Evolutionary conservation across 2,113 vertebrate species (phyloP).

Genomic region (Cephalopholis sonnerati): DNA sequence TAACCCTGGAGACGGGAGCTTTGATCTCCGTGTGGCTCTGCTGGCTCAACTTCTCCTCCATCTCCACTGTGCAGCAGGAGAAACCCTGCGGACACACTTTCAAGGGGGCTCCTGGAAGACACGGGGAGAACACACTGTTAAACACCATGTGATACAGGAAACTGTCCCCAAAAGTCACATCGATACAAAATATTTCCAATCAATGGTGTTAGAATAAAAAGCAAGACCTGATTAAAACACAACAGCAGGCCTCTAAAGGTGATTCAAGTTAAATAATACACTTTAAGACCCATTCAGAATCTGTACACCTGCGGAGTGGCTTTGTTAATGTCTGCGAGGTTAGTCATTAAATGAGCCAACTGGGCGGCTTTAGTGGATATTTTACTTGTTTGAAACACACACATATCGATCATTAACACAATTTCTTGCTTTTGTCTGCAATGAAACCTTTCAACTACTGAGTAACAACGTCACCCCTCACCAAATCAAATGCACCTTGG

Average conservation of each 20-base stretch:
- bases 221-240: neutral
- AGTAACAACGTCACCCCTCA: constrained; percentile 37
- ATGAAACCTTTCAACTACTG: constrained; percentile 13
- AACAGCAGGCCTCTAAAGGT: neutral
- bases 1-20: constrained; percentile 89
- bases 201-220: neutral
- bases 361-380: neutral
- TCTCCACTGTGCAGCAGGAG: constrained; percentile 97
- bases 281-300: neutral
- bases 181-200: neutral
- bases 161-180: neutral
- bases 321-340: neutral
- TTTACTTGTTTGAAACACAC: neutral
- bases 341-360: neutral
- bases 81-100: constrained; percentile 95
- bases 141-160: neutral
- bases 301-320: neutral
- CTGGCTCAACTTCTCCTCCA: constrained; percentile 97
- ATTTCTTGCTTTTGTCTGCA: constrained; percentile 4
- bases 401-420: neutral
- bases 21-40: constrained; percentile 94
- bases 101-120: constrained; percentile 91
- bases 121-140: neutral
- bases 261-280: neutral
- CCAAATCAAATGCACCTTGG: constrained; percentile 56